Base-by-base conservation (phyloP, 2,888 invertebrate species). In the Nebria salina region DNA sequence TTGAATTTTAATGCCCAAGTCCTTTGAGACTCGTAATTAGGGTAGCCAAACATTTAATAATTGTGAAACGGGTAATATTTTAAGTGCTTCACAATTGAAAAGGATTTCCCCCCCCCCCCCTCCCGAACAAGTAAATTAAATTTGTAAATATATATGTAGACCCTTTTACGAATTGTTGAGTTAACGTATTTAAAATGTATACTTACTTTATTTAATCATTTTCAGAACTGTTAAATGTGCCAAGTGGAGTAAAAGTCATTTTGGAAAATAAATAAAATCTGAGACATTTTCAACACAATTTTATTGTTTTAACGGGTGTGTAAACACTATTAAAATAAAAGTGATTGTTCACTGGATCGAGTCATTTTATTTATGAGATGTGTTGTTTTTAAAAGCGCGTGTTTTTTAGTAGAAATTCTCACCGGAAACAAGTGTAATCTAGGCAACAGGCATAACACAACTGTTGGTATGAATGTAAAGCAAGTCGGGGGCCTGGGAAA, bases 131-230 rank as follows among this genome's bases (percentile, higher is more conserved):
- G 20, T 34, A 34, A 34, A 34, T 34, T 34, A 34, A 34, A 34
- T 34, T 34, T 34, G 34, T 34, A 34, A 34, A 34, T 5, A 34
- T 34, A 34, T 34, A 34, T 34, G 2, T 34, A 34, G 34, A 34
- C 34, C 34, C 34, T 34, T 34, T 34, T 34, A 34, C 34, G 34
- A 34, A 34, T 5, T 34, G 34, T 34, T 34, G 34, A 34, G 5
- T 34, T 34, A 20, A 20, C 20, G 34, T 34, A 4, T 34, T 34
- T 34, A 34, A 4, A 34, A 54, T 54, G 2, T 43, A 34, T 78
- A 78, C 78, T 78, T 78, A 78, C 78, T 25, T 78, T 65, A 78
- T 72, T 78, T 73, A 78, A 73, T 78, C 78, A 78, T 78, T 65
- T 78, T 73, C 78, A 41, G 78, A n/a, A 25, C 11, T 6, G 77